phyloP scores from a whole-genome alignment of 2,888 invertebrate genomes.

The Cyrtodaria siliqua region DNA sequence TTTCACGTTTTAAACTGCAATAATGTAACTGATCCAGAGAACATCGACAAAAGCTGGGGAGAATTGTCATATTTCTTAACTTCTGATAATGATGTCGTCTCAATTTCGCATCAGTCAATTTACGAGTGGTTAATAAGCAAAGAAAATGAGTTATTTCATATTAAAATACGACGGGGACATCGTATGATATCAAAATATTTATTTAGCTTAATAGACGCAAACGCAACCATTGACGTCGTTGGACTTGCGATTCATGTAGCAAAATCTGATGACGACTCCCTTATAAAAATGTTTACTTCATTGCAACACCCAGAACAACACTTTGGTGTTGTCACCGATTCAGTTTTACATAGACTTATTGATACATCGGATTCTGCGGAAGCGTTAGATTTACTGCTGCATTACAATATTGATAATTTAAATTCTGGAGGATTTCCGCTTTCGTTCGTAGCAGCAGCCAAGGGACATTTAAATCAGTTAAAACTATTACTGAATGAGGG shows the following conservation, averaged over 20 bases:
- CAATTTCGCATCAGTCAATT: background rate
- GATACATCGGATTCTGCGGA: background rate
- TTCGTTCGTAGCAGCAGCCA: conserved; percentile 9
- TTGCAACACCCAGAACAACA: too few relatives aligned
- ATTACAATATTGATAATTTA: background rate
- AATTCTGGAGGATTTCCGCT: background rate
- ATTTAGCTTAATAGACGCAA: background rate
- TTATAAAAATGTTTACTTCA: too few relatives aligned
- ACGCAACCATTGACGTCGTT: background rate
- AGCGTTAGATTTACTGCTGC: too few relatives aligned
- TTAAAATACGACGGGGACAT: background rate
- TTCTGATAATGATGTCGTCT: background rate
- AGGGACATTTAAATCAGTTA: conserved; percentile 9
- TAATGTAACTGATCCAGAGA: background rate
- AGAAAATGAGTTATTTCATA: background rate
- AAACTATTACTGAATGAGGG: conserved; percentile 4
- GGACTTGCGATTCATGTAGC: background rate
- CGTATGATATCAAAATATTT: background rate
- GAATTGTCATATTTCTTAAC: background rate
- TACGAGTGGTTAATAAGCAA: background rate
- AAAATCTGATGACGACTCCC: too few relatives aligned
- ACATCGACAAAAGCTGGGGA: too few relatives aligned
- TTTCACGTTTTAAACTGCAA: background rate
- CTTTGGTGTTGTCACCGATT: too few relatives aligned
- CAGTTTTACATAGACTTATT: background rate